A percentile compares a stretch with the other conserved stretches of the same genome.
Conservation (phyloP, 2,797 vertebrate species). For the Tarsius wallacei region DNA sequence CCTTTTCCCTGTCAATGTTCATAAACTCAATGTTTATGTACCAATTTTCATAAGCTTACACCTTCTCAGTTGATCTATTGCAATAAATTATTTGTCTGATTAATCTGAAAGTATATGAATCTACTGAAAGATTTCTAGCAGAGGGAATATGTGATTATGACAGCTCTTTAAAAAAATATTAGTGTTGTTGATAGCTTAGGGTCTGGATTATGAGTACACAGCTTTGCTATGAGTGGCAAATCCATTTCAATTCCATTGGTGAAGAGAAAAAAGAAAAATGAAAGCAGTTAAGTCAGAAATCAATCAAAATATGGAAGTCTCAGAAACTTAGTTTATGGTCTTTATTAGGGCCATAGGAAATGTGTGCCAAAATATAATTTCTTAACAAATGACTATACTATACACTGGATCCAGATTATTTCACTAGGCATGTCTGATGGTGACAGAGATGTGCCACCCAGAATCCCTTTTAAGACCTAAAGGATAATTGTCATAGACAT, state of each 20-base stretch:
- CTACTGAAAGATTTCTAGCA: neutral
- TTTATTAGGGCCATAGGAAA: neutral
- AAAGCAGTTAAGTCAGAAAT: conserved; percentile 1
- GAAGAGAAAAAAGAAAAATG: neutral
- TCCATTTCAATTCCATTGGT: neutral
- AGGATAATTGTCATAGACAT: neutral
- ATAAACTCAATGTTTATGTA: neutral
- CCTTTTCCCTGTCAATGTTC: neutral
- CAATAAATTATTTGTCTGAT: neutral
- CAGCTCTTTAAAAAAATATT: neutral
- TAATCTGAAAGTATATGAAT: neutral
- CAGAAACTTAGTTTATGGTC: neutral
- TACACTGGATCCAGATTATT: neutral
- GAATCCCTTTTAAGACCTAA: neutral
- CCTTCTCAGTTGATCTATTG: neutral
- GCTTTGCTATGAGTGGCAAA: neutral
- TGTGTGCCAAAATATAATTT: neutral
- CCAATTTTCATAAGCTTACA: neutral
- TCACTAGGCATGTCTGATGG: neutral
- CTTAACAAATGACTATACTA: neutral
- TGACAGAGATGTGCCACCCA: neutral
- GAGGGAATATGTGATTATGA: neutral
- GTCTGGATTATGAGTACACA: neutral
- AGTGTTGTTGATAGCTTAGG: neutral
- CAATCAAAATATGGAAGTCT: neutral